A percentile compares a stretch with the other conserved stretches of the same genome.
Evolutionary conservation across 2,797 vertebrate genomes (phyloP).

Genomic region (Scyliorhinus canicula): DNA sequence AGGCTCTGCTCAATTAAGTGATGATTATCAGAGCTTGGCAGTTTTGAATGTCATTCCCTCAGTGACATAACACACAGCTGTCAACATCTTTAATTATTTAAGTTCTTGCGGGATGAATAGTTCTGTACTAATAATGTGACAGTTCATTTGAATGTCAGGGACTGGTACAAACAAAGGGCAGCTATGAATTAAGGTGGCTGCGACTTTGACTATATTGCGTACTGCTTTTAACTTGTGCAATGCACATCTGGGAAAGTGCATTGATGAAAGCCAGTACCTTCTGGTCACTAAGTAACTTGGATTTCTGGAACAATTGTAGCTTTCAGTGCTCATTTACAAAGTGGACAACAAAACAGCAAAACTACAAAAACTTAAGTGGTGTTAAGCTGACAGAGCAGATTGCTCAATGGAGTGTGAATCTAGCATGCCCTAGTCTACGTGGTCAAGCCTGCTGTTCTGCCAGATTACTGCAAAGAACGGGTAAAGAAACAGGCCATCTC

Average conservation of each 20-base stretch:
- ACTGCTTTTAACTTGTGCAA: neutral
- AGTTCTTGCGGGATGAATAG: conserved; percentile 22
- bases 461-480: neutral
- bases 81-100: conserved; percentile 37
- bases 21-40: conserved; percentile 27
- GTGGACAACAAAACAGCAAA: neutral
- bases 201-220: neutral
- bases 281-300: neutral
- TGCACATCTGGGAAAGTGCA: neutral
- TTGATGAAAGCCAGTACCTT: neutral
- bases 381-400: neutral
- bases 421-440: no score
- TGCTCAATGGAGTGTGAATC: neutral
- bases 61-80: conserved; percentile 31
- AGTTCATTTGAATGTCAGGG: conserved; percentile 32
- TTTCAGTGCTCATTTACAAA: neutral
- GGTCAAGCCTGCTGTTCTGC: neutral
- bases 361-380: neutral
- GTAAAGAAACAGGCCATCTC: neutral
- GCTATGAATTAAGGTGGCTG: neutral
- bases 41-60: conserved; percentile 27
- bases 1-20: conserved; percentile 9
- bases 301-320: neutral
- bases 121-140: neutral
- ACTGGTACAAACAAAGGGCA: neutral